Conservation (phyloP, 2,113 vertebrate species). For the Aptenodytes patagonicus region DNA sequence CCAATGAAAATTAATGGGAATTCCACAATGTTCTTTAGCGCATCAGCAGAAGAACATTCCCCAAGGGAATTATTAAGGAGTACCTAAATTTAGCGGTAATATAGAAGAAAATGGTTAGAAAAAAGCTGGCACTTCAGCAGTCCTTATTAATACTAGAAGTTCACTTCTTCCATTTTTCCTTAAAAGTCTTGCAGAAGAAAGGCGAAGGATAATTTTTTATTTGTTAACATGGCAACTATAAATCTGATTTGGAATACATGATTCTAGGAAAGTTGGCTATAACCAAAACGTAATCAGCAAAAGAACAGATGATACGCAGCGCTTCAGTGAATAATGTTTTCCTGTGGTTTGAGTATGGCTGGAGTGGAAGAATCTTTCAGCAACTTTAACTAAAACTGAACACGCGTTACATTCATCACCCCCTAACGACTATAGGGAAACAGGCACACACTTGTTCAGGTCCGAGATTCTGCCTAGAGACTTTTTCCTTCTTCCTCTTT, state of each 20-base stretch:
- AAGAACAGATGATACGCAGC: not conserved
- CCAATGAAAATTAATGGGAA: constrained; percentile 17
- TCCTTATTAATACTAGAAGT: not conserved
- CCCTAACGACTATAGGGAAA: not conserved
- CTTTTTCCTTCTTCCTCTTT: not conserved
- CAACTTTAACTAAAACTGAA: not conserved
- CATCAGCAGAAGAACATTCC: not conserved
- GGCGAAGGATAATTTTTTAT: not conserved
- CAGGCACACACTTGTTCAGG: not conserved
- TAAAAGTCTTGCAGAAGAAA: not conserved
- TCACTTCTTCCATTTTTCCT: not conserved
- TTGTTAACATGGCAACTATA: not conserved
- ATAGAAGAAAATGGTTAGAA: not conserved
- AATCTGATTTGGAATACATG: not conserved
- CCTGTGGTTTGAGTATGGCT: not conserved
- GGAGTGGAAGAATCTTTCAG: not conserved
- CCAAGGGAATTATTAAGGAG: not conserved
- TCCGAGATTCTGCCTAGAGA: not conserved
- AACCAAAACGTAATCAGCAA: not conserved
- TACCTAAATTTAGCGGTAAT: not conserved
- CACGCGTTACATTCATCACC: not conserved
- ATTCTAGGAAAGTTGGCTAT: not conserved
- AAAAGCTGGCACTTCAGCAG: not conserved
- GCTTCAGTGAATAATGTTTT: not conserved
- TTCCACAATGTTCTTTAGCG: not conserved